A percentile compares a stretch with the other conserved stretches of the same genome.
Evolutionary conservation across 2,113 vertebrate species (phyloP).

Genomic region (Lucifuga dentata): DNA sequence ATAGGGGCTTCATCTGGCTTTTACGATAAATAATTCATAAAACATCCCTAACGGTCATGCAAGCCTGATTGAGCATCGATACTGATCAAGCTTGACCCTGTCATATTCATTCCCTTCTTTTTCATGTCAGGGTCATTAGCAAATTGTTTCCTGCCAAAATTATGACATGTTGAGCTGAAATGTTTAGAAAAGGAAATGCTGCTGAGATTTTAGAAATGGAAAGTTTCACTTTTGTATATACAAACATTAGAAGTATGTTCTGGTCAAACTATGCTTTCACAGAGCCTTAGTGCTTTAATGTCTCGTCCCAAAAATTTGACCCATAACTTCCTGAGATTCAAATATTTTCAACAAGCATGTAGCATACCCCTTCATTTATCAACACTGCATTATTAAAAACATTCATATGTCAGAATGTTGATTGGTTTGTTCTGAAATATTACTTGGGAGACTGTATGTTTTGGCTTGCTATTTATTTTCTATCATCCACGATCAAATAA

Average conservation of each 20-base stretch:
- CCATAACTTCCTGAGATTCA: slow-evolving; percentile 41
- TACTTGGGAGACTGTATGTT: not conserved
- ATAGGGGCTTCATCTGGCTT: slow-evolving; percentile 12
- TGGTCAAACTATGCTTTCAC: slow-evolving; percentile 26
- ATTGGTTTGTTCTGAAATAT: not conserved
- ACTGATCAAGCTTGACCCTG: slow-evolving; percentile 57
- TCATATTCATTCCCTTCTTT: slow-evolving; percentile 64
- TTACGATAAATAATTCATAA: slow-evolving; percentile 36
- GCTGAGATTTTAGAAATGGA: slow-evolving; percentile 65
- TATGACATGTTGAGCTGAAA: slow-evolving; percentile 59
- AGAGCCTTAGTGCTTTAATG: slow-evolving; percentile 2
- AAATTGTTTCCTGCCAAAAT: slow-evolving; percentile 71
- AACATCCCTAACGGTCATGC: not conserved
- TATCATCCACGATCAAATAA: too few species aligned
- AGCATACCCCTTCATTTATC: not conserved
- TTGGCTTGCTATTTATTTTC: too few species aligned
- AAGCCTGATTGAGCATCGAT: slow-evolving; percentile 38
- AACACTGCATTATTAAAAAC: slow-evolving; percentile 14
- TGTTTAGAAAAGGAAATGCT: slow-evolving; percentile 75
- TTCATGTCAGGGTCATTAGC: slow-evolving; percentile 62
- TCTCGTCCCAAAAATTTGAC: slow-evolving; percentile 46
- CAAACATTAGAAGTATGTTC: slow-evolving; percentile 43
- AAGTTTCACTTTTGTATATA: slow-evolving; percentile 59
- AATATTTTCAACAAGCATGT: slow-evolving; percentile 29
- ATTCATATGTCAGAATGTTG: not conserved